phyloP scores from a whole-genome alignment of 2,113 vertebrate genomes.

The Craseonycteris thonglongyai region DNA sequence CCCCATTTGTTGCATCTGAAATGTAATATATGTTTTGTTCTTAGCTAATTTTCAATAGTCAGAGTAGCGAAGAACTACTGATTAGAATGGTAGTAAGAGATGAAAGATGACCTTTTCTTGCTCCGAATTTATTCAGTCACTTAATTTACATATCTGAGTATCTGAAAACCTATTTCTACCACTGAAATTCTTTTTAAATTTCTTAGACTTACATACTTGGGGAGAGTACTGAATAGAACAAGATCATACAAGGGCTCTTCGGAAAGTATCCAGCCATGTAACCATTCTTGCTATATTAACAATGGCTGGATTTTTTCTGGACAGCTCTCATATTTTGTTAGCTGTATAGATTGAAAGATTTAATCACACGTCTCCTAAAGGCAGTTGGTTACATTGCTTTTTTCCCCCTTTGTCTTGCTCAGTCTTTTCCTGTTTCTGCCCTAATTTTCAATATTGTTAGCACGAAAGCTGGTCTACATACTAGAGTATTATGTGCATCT shows the following conservation, averaged over 20 bases:
- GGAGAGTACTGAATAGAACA: conserved; percentile 48
- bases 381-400: conserved; percentile 57
- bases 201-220: conserved; percentile 27
- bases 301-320: too few relatives aligned
- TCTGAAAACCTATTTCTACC: neutral
- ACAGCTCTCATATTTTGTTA: conserved; percentile 71
- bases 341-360: conserved; percentile 55
- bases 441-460: conserved; percentile 70
- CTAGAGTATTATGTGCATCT: conserved; percentile 51
- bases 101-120: conserved; percentile 33
- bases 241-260: too few relatives aligned
- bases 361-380: conserved; percentile 48
- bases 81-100: conserved; percentile 56
- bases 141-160: conserved; percentile 44
- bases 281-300: too few relatives aligned
- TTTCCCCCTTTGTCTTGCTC: conserved; percentile 47
- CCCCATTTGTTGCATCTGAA: conserved; percentile 65
- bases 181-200: neutral
- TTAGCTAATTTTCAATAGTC: conserved; percentile 61
- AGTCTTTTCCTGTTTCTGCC: conserved; percentile 20
- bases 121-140: conserved; percentile 61
- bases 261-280: too few relatives aligned
- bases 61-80: conserved; percentile 33
- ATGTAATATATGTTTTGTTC: conserved; percentile 65
- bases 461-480: conserved; percentile 64